Percentiles rank a stretch among this genome's conserved stretches.
Conservation (phyloP, 2,113 vertebrate genomes). For the Morone saxatilis region DNA sequence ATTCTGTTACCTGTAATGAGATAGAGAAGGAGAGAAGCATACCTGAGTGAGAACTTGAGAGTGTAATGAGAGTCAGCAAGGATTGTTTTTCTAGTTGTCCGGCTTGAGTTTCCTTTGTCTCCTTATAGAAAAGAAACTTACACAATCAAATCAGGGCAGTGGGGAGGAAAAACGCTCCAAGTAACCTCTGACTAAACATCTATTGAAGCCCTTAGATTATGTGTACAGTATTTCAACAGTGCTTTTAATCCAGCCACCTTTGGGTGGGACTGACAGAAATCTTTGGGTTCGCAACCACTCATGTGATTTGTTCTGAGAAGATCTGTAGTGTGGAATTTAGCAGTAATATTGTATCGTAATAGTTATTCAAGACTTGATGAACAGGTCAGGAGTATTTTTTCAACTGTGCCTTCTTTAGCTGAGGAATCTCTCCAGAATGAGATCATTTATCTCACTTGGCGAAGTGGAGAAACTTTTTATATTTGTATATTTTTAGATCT, state of each 20-base stretch:
- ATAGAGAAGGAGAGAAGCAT: constrained; percentile 21
- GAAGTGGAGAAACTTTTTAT: constrained; percentile 17
- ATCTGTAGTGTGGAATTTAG: neutral
- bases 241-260: no score
- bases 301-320: constrained; percentile 5
- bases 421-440: constrained; percentile 23
- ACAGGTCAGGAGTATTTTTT: constrained; percentile 31
- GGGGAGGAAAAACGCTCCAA: neutral
- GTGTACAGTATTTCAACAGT: no score
- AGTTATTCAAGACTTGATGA: constrained; percentile 21
- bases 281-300: neutral
- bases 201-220: neutral
- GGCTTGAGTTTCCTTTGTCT: constrained; percentile 39
- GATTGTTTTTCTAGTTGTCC: constrained; percentile 41
- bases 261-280: neutral
- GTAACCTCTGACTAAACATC: neutral
- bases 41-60: constrained; percentile 62
- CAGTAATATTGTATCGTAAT: neutral
- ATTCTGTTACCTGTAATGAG: constrained; percentile 66
- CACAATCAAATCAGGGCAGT: constrained; percentile 26
- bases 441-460: constrained; percentile 30
- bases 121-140: constrained; percentile 7
- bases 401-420: constrained; percentile 37
- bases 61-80: constrained; percentile 50
- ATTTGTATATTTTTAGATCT: neutral